Conservation (phyloP, 1,140 invertebrate genomes). For the Euura lappo region DNA sequence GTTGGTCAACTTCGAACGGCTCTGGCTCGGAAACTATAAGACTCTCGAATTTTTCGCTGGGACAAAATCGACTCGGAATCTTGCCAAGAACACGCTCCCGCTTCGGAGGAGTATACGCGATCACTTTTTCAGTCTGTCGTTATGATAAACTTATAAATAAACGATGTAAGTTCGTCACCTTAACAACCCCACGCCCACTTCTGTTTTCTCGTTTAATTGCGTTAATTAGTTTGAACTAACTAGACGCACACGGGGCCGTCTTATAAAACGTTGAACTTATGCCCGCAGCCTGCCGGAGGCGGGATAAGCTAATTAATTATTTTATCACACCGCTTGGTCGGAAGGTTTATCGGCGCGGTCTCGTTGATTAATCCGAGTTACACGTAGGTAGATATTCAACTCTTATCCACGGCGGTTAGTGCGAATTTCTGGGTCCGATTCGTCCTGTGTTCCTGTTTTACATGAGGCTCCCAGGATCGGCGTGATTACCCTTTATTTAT, state of each 20-base stretch:
- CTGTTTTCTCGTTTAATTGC: background rate
- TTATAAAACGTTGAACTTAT: background rate
- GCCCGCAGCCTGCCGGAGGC: background rate
- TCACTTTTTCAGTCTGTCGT: too few species aligned
- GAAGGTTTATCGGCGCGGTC: background rate
- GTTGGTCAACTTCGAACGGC: background rate
- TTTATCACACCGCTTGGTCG: background rate
- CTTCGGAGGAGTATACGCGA: too few species aligned
- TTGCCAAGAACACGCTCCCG: too few species aligned
- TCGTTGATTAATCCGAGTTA: background rate
- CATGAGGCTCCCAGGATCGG: background rate
- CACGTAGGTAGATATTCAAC: too few species aligned
- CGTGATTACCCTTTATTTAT: background rate
- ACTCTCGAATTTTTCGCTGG: background rate
- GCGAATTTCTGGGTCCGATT: too few species aligned
- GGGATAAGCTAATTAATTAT: conserved; percentile 1
- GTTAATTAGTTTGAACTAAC: background rate
- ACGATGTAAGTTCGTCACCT: too few species aligned
- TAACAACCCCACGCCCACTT: too few species aligned
- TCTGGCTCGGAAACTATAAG: background rate
- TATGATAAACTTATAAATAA: too few species aligned
- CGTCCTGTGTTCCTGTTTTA: background rate
- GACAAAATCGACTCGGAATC: too few species aligned
- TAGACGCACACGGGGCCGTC: background rate
- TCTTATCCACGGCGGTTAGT: too few species aligned